Evolutionary conservation across 2,113 vertebrate species (phyloP).

Genomic region (Neoarius graeffei): DNA sequence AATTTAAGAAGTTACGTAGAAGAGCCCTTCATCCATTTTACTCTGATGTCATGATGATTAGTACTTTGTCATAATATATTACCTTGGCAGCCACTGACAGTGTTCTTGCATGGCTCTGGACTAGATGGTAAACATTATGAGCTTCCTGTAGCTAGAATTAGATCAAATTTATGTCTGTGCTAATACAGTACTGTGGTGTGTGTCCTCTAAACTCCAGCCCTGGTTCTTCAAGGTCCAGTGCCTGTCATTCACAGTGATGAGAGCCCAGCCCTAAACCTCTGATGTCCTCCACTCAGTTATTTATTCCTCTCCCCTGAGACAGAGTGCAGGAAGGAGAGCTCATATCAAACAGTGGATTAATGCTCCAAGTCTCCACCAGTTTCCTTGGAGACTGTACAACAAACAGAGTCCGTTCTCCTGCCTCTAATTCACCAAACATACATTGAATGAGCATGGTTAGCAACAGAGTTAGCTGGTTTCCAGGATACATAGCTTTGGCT

Average conservation of each 20-base stretch:
- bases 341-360: neutral
- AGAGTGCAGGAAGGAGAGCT: constrained; percentile 5
- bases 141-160: constrained; percentile 7
- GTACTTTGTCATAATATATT: constrained; percentile 29
- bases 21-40: constrained; percentile 28
- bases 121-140: neutral
- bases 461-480: neutral
- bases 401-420: neutral
- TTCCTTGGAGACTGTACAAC: neutral
- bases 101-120: neutral
- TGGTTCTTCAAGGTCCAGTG: constrained; percentile 18
- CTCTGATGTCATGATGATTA: constrained; percentile 35
- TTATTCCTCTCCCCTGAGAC: constrained; percentile 17
- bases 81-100: constrained; percentile 39
- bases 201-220: neutral
- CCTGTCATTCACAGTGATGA: constrained; percentile 43
- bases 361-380: neutral
- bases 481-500: neutral
- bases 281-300: constrained; percentile 19
- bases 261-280: constrained; percentile 26
- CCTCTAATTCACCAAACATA: neutral
- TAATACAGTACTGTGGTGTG: neutral
- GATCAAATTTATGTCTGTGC: neutral
- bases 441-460: neutral
- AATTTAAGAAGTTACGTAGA: constrained; percentile 15